Base-by-base conservation (phyloP, 92 coral and sea anemone genomes). In the Nematostella vectensis region DNA sequence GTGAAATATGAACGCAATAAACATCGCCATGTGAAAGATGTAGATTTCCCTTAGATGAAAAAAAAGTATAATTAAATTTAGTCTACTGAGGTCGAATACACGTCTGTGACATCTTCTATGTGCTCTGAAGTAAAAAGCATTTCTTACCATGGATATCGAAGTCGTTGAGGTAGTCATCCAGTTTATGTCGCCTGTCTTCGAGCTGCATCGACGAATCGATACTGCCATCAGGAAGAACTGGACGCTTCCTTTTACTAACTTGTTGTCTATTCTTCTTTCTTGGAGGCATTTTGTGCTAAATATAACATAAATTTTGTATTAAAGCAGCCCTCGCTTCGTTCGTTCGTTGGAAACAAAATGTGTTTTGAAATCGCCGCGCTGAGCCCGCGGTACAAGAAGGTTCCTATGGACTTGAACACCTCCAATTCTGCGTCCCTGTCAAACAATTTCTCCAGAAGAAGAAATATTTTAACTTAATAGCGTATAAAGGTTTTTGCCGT, bases 181-280 rank as follows among this genome's bases (percentile, higher is more conserved):
- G 31, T 65, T 82, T 93, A 27, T 72, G 77, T 72, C 75, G 56
- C 48, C 87, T 67, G 65, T 93, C 99, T 25, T 93, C 93, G 4
- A 57, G 51, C 29, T 73, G 74, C 93, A 93, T 82, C 3, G 99
- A 93, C 10, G 95, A 80, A 36, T 93, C 87, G 16, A 87, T 66
- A 53, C 77, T 87, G 47, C 96, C 99, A 29, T 93, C 85, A 2
- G 99, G 99, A 20, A 93, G 71, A 61, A 69, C 78, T 23, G 99
- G 99, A 25, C 78, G 76, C 70, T 56, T 69, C 4, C 84, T 64
- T 27, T 54, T 69, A 11, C 74, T 45, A 42, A 60, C 63, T 53
- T 61, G 68, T 47, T 61, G 62, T 44, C 68, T 75, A 17, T 81
- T 74, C 29, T 73, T 80, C 70, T 79, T 93, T 25, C 81, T 68